Conservation (phyloP, 2,888 invertebrate species). For the Sinodicranocentrus sp. region DNA sequence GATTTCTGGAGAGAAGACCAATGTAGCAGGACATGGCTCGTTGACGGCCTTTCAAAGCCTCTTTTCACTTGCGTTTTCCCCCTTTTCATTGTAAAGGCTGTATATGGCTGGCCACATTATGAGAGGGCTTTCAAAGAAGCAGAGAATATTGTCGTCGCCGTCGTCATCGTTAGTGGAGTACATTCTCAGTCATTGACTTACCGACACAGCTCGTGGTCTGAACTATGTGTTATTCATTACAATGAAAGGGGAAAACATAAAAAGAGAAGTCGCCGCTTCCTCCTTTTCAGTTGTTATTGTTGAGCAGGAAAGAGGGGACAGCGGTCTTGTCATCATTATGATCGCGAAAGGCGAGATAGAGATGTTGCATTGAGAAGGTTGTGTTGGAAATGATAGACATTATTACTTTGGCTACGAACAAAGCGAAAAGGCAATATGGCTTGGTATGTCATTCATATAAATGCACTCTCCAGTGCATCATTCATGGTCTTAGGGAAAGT, state of each 20-base stretch:
- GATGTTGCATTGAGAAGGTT: neutral
- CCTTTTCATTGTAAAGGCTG: neutral
- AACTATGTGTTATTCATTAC: slow-evolving; percentile 3
- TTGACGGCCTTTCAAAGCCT: slow-evolving; percentile 46
- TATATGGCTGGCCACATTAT: slow-evolving; percentile 3
- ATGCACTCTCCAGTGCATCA: no score
- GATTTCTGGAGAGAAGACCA: neutral
- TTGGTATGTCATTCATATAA: no score
- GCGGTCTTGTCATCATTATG: slow-evolving; percentile 29
- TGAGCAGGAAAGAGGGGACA: slow-evolving; percentile 22
- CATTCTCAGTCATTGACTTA: slow-evolving; percentile 20
- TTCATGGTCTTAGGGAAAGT: no score
- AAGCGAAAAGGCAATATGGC: no score
- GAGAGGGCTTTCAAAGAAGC: neutral
- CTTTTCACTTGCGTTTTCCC: slow-evolving; percentile 18
- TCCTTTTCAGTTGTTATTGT: slow-evolving; percentile 8
- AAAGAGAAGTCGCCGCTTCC: neutral
- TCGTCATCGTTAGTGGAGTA: slow-evolving; percentile 3
- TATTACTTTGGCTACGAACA: no score
- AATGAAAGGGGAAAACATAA: slow-evolving; percentile 20
- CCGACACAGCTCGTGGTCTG: slow-evolving; percentile 8
- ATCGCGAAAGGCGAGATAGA: neutral
- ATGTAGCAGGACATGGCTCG: slow-evolving; percentile 49
- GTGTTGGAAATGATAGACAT: no score
- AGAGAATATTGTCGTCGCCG: slow-evolving; percentile 2